Base-by-base conservation (phyloP, 2,797 vertebrate genomes). In the Lagodon rhomboides region DNA sequence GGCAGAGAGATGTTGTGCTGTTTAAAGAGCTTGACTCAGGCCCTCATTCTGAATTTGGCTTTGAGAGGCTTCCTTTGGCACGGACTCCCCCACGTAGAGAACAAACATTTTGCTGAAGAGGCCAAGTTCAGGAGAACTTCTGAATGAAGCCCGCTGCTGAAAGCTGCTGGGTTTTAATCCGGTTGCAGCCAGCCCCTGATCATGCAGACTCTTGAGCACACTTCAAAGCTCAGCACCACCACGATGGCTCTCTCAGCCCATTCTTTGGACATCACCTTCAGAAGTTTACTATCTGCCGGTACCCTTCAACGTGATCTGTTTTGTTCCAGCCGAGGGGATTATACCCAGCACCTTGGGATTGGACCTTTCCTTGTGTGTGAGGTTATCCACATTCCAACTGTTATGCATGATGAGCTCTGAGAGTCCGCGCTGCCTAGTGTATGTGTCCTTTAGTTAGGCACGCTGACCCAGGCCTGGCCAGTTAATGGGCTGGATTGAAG, bases 311-410 rank as follows among this genome's bases (percentile, higher is more conserved):
- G 18, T 83, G 88, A 93, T 93, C 83, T 83, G 80, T 85, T 94
- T 94, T 89, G 92, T 93, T 93, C 89, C 92, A 91, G 86, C 87
- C 85, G 43, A 75, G 75, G 87, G 85, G 88, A 92, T 94, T 92
- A 85, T 79, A 68, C 80, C 67, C 71, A 60, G 81, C 80, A 83
- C 81, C 83, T 77, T 82, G 90, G 87, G 90, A 92, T 75, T 88
- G 85, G 84, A 88, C 84, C 76, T 87, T 73, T 88, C 77, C 80
- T 68, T 64, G 83, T 85, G 83, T 89, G 93, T 93, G 94, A 92
- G 91, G 91, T 92, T 91, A 92, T 84, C 88, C 90, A 75, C 85
- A 77, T 84, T 83, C 60, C 76, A 65, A 76, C 84, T 82, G 84
- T 93, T 91, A 90, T 87, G 80, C 77, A 79, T 87, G 72, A 83